phyloP scores from a whole-genome alignment of 2,797 vertebrate genomes.

The Aeoliscus strigatus region DNA sequence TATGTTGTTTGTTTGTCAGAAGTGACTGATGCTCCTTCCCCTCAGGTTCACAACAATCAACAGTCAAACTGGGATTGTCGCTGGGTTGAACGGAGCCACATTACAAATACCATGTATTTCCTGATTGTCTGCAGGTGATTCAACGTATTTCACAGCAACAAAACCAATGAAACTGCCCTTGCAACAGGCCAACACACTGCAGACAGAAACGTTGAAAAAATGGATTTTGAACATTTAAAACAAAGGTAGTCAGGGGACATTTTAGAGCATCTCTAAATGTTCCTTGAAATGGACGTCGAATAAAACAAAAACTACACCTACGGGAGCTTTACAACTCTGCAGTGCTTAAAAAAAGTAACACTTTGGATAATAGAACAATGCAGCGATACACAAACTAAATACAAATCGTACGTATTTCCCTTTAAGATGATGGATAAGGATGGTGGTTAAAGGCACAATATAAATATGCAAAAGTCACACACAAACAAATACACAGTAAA shows the following conservation, averaged over 20 bases:
- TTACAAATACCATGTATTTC: slow-evolving; percentile 3
- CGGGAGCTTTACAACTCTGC: slow-evolving; percentile 11
- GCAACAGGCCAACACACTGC: slow-evolving; percentile 7
- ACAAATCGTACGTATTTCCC: slow-evolving; percentile 56
- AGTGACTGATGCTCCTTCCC: not conserved
- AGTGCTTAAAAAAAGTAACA: slow-evolving; percentile 41
- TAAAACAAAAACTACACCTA: slow-evolving; percentile 15
- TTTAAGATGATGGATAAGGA: slow-evolving; percentile 67
- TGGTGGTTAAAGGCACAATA: slow-evolving; percentile 75
- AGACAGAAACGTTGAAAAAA: not conserved
- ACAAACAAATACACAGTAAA: slow-evolving; percentile 42
- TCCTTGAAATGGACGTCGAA: not conserved
- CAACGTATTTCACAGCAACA: slow-evolving; percentile 36
- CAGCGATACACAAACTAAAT: slow-evolving; percentile 39
- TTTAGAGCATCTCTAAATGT: not conserved
- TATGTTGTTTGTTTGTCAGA: slow-evolving; percentile 6
- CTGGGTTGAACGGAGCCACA: not conserved
- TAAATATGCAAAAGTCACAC: slow-evolving; percentile 71
- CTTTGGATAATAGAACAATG: slow-evolving; percentile 58
- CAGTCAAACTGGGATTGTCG: slow-evolving; percentile 1
- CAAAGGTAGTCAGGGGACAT: no score
- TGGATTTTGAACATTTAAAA: slow-evolving; percentile 3
- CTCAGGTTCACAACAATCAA: slow-evolving; percentile 4
- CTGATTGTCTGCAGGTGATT: slow-evolving; percentile 55
- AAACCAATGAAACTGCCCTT: slow-evolving; percentile 15